Evolutionary conservation across 1,140 invertebrate genomes (phyloP), one percentile per base, ranked within the genome.

Genomic region (Lepidurus arcticus): DNA sequence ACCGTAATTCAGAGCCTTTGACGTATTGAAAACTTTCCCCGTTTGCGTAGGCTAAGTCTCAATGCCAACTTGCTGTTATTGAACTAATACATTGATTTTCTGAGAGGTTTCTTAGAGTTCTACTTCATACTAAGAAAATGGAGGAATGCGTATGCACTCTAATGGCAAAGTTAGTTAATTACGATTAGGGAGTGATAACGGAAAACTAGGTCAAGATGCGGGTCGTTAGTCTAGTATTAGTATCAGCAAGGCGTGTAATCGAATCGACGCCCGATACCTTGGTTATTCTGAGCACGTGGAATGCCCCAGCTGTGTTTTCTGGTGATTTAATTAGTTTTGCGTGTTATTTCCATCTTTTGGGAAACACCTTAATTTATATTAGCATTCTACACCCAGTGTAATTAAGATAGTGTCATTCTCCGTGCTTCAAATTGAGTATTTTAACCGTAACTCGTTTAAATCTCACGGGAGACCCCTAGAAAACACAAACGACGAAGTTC

Each of bases 201-300:
- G 13, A 65, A 65, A 65, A 65, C n/a, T 65, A n/a, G 8, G 21
- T 16, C n/a, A 65, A 16, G 16, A 9, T 65, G 53, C 53, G n/a
- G 16, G 53, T 65, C 53, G 1, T 9, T 16, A 65, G 13, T 16
- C 21, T 65, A 21, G 16, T 65, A 65, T 65, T 16, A 21, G 53
- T 65, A 65, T 65, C 53, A 65, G 21, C 53, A 21, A 7, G 5
- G 8, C 53, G 16, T 65, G 1, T 9, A 65, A 65, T 65, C 53
- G 53, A 7, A 7, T 13, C 53, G 53, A 21, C 21, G 53, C 53
- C 53, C 53, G 53, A 65, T 65, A 65, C 53, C 21, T 65, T 65
- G 53, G 53, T 65, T 65, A 65, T 65, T 65, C 53, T 65, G 53
- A 65, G 53, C 53, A 65, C 53, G 53, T 65, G 53, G 53, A 65